Evolutionary conservation across 2,113 vertebrate species (phyloP).

Genomic region (Ciconia boyciana): DNA sequence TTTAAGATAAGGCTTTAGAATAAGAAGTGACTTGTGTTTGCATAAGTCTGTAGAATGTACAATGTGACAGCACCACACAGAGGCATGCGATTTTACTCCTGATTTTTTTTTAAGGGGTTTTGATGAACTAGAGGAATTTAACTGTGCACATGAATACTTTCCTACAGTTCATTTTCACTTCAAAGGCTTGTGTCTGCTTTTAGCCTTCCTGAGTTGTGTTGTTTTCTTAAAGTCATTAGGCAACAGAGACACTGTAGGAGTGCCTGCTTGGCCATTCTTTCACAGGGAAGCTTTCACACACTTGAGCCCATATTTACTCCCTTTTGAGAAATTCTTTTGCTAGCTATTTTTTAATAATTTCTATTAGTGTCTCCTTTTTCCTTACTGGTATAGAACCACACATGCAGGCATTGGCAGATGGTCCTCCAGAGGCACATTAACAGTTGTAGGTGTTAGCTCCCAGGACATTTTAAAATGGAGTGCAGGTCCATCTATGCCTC

Average conservation of each 20-base stretch:
- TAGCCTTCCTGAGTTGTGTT: neutral
- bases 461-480: neutral
- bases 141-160: neutral
- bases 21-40: neutral
- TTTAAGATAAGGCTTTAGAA: neutral
- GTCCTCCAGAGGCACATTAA: neutral
- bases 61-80: conserved; percentile 55
- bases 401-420: neutral
- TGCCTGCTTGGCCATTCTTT: neutral
- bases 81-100: neutral
- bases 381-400: neutral
- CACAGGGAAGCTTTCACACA: neutral
- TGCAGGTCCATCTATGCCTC: neutral
- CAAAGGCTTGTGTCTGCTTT: neutral
- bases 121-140: neutral
- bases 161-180: neutral
- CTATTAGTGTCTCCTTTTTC: neutral
- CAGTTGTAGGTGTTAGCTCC: neutral
- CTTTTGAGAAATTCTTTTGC: neutral
- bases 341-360: neutral
- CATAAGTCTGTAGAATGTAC: neutral
- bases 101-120: neutral
- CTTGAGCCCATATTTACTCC: neutral
- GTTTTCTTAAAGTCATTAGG: neutral
- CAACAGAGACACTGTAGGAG: neutral